phyloP scores from a whole-genome alignment of 1,140 invertebrate genomes.

The Lasaia peninsularis region DNA sequence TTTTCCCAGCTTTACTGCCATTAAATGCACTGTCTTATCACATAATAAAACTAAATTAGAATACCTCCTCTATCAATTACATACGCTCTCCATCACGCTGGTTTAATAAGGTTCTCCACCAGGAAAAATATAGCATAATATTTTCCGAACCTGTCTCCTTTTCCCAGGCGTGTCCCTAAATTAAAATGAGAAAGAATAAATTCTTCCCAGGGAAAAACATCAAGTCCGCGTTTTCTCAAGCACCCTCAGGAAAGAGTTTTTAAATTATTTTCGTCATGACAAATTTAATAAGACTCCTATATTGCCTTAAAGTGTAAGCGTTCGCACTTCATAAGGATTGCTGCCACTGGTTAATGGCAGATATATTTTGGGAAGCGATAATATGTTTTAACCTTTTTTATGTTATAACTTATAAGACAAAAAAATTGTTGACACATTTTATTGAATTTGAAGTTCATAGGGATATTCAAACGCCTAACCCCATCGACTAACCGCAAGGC shows the following conservation, averaged over 20 bases:
- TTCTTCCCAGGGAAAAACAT: not conserved
- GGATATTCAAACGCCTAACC: no score
- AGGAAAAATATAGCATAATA: no score
- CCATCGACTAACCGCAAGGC: no score
- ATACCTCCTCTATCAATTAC: no score
- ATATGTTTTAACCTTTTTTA: not conserved
- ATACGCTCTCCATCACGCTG: no score
- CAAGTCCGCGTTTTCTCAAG: not conserved
- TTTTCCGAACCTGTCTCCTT: no score
- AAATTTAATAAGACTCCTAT: slow-evolving; percentile 14
- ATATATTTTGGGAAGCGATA: not conserved
- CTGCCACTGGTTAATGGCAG: not conserved
- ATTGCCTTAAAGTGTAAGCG: not conserved
- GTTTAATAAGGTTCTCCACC: no score
- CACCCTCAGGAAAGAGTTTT: slow-evolving; percentile 11
- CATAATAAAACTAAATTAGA: no score
- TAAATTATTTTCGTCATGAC: slow-evolving; percentile 4
- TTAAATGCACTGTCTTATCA: no score
- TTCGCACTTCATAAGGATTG: not conserved
- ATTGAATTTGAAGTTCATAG: no score
- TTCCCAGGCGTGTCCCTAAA: not conserved
- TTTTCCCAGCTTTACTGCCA: no score
- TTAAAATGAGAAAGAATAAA: not conserved
- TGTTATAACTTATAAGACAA: not conserved
- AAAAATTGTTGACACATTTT: no score